Evolutionary conservation across 2,113 vertebrate species (phyloP).

Genomic region (Oxyura jamaicensis): DNA sequence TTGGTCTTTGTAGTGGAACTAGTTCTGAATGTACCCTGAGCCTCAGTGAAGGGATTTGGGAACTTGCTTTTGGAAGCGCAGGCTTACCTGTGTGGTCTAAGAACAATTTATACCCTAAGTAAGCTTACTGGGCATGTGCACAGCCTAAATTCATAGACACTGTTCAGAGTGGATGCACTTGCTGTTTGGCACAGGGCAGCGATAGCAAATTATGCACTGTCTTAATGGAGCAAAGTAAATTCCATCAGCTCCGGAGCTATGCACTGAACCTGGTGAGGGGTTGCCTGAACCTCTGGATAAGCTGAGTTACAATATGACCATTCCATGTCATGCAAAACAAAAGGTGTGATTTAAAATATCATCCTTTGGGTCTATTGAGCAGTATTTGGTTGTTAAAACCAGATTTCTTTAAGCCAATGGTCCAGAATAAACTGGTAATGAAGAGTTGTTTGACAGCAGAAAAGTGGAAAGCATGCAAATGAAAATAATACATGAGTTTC

Average conservation of each 20-base stretch:
- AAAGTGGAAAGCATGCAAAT: slow-evolving; percentile 50
- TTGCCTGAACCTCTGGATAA: slow-evolving; percentile 45
- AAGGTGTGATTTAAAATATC: slow-evolving; percentile 73
- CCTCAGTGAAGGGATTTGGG: accelerated
- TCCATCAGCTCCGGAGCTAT: slow-evolving; percentile 54
- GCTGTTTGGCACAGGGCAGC: slow-evolving; percentile 27
- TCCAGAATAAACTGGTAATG: slow-evolving; percentile 76
- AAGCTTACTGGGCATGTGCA: neutral
- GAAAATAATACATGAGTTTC: slow-evolving; percentile 59
- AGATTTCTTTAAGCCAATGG: slow-evolving; percentile 74
- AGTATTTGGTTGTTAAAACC: slow-evolving; percentile 21
- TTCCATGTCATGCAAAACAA: slow-evolving; percentile 71
- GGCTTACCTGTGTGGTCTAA: accelerated
- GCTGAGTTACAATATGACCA: slow-evolving; percentile 48
- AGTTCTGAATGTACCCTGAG: neutral
- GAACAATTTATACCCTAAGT: neutral
- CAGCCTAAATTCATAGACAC: neutral
- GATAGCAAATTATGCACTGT: neutral
- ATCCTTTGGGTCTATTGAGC: slow-evolving; percentile 45
- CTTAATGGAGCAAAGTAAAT: slow-evolving; percentile 71
- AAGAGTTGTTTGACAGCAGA: slow-evolving; percentile 72
- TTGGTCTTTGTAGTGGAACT: neutral
- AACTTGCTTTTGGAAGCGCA: neutral
- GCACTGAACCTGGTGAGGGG: slow-evolving; percentile 62
- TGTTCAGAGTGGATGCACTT: neutral